These are phyloP conservation scores for Acromyrmex heyeri DNA, from an alignment of 1,140 invertebrate species.

Conservation along the genomic window DNA sequence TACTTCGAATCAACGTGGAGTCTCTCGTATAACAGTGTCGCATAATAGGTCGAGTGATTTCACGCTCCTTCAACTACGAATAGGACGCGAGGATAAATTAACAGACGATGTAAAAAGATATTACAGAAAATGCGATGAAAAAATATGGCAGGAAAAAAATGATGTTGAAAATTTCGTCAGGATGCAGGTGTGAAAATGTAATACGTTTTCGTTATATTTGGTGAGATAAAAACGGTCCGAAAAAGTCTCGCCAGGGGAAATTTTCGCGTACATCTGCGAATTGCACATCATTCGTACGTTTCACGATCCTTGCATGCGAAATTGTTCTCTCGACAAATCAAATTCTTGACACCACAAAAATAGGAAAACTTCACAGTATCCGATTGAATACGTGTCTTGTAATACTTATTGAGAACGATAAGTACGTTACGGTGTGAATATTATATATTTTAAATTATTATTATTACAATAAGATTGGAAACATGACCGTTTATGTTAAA, in stretches of 20 bases:
- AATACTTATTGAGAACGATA: neutral
- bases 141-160: slow-evolving; percentile 36
- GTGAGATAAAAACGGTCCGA: slow-evolving; percentile 18
- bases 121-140: slow-evolving; percentile 32
- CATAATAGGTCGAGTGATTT: slow-evolving; percentile 73
- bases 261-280: slow-evolving; percentile 27
- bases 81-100: slow-evolving; percentile 68
- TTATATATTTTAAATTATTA: slow-evolving; percentile 17
- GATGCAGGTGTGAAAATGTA: slow-evolving; percentile 26
- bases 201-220: slow-evolving; percentile 40
- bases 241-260: slow-evolving; percentile 48
- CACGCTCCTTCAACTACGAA: slow-evolving; percentile 66
- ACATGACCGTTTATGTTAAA: too few species aligned
- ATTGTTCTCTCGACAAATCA: slow-evolving; percentile 35
- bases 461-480: neutral
- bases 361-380: neutral
- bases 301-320: slow-evolving; percentile 23
- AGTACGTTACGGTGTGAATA: neutral
- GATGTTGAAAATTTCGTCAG: slow-evolving; percentile 12
- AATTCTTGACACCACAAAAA: slow-evolving; percentile 36
- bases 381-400: slow-evolving; percentile 45
- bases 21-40: slow-evolving; percentile 65
- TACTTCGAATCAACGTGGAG: slow-evolving; percentile 7
- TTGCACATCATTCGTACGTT: slow-evolving; percentile 48
- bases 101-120: slow-evolving; percentile 55